Base-by-base conservation (phyloP, 2,797 vertebrate genomes). In the Pristis pectinata region DNA sequence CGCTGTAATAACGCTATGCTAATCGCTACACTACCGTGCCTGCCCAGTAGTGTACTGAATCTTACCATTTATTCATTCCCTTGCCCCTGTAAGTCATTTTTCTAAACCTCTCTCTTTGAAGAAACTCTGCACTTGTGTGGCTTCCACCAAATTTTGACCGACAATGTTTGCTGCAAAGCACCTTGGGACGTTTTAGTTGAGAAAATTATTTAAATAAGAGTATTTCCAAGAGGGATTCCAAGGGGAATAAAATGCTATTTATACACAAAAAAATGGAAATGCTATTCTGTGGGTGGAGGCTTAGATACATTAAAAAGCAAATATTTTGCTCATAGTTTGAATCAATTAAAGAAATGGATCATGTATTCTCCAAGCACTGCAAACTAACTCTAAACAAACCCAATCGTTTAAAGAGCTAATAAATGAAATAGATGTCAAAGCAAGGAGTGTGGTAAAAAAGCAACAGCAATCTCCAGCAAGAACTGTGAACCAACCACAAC, bases 291-390 rank as follows among this genome's bases (percentile, higher is more conserved):
- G 11, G 37, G n/a, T 41, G 9, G 59, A 67, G 34, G n/a, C 19
- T 64, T 67, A 64, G 6, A n/a, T 41, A 41, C 59, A 67, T 64
- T 91, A 17, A 89, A n/a, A 64, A 91, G 87, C 87, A 91, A 91
- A 59, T n/a, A 34, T 59, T 87, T 59, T 59, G 83, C 83, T 61
- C 61, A 87, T 91, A 67, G 8, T 91, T 41, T 67, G 87, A 91
- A 67, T 91, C 87, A 67, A 67, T 91, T 91, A n/a, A 17, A 9
- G 37, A 91, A 91, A 91, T 67, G 87, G 59, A 22, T 91, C n/a
- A 41, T 37, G 61, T 91, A 61, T 91, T 67, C 41, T 24, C 59
- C 87, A 41, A 24, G n/a, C 87, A 91, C 7, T 37, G n/a, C 1
- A 22, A 64, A 61, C 37, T 64, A 22, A 13, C n/a, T 17, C 53